Percentiles rank a stretch among this genome's conserved stretches.
Evolutionary conservation across 2,888 invertebrate genomes (phyloP).

Genomic region (Oscheius sp.): DNA sequence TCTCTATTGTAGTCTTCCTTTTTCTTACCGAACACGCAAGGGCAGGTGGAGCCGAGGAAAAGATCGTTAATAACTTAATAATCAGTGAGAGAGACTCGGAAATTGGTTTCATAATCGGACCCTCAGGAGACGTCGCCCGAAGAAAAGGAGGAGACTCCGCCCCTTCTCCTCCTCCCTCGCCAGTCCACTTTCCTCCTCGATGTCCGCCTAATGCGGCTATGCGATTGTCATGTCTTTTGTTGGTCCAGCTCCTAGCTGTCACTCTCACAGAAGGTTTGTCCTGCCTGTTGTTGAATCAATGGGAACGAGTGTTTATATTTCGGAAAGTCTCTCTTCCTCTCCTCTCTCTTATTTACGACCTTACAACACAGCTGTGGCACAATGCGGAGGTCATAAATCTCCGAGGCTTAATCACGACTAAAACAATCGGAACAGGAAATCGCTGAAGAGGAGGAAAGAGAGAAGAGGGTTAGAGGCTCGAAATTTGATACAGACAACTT

Average conservation of each 20-base stretch:
- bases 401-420: constrained; percentile 7
- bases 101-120: constrained; percentile 36
- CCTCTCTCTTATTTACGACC: constrained; percentile 27
- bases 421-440: constrained; percentile 2
- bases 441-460: background rate
- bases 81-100: constrained; percentile 18
- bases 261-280: constrained; percentile 18
- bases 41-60: no score
- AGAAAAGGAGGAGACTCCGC: constrained; percentile 1
- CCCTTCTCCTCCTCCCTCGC: background rate
- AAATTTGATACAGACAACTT: constrained; percentile 28
- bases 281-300: background rate
- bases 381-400: constrained; percentile 9
- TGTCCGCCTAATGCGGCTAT: constrained; percentile 38
- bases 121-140: no score
- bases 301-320: background rate
- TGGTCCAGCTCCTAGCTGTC: constrained; percentile 31
- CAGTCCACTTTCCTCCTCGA: constrained; percentile 29
- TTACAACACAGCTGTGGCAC: constrained; percentile 12
- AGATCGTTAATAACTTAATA: no score
- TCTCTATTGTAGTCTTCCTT: no score
- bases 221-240: constrained; percentile 31
- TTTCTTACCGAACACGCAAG: no score
- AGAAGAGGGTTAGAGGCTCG: background rate
- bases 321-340: constrained; percentile 18